Evolutionary conservation across 2,888 invertebrate genomes (phyloP).

Genomic region (Asteroscopus sphinx): DNA sequence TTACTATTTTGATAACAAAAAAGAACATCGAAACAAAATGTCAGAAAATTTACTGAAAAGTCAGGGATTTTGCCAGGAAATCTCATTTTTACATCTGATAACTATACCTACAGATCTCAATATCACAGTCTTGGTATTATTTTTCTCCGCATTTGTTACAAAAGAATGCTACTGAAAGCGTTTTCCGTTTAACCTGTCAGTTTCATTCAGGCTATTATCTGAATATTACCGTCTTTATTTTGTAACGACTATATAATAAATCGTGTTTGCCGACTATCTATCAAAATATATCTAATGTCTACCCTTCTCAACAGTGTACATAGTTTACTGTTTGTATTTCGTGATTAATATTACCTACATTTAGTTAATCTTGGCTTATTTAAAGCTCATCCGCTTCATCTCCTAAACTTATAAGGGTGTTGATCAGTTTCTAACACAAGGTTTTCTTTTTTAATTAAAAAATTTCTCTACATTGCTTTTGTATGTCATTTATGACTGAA

Average conservation of each 20-base stretch:
- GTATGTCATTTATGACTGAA: slow-evolving; percentile 2
- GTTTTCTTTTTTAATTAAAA: slow-evolving; percentile 23
- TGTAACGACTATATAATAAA: slow-evolving; percentile 44
- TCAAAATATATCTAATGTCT: slow-evolving; percentile 51
- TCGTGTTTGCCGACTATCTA: slow-evolving; percentile 45
- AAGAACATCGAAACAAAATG: no score
- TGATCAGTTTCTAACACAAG: background rate
- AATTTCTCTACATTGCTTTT: slow-evolving; percentile 12
- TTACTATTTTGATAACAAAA: no score
- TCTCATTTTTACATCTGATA: no score
- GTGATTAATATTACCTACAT: slow-evolving; percentile 55
- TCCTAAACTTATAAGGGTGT: slow-evolving; percentile 9
- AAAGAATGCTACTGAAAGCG: slow-evolving; percentile 42
- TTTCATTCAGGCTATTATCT: slow-evolving; percentile 49
- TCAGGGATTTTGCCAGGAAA: no score
- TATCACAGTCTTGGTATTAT: slow-evolving; percentile 27
- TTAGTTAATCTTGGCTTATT: slow-evolving; percentile 48
- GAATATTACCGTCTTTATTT: slow-evolving; percentile 47
- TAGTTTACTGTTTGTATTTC: slow-evolving; percentile 49
- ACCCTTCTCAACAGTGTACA: slow-evolving; percentile 43
- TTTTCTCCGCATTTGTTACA: slow-evolving; percentile 39
- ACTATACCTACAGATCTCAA: slow-evolving; percentile 24
- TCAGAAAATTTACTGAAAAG: no score
- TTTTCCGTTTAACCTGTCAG: slow-evolving; percentile 52
- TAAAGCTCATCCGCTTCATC: slow-evolving; percentile 39